Conservation (phyloP, 2,113 vertebrate species). For the Ursus arctos region DNA sequence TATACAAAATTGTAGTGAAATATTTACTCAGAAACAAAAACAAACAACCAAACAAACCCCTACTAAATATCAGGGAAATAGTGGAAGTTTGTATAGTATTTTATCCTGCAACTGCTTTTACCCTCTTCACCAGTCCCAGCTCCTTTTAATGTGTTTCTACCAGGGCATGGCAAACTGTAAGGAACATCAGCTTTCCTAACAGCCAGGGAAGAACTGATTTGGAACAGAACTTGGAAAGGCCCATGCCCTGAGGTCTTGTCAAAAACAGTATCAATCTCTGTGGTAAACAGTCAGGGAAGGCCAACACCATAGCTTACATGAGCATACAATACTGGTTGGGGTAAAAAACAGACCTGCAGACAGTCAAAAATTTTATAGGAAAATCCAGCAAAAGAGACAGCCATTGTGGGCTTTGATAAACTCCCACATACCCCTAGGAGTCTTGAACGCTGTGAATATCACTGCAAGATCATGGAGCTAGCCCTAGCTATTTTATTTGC, state of each 20-base stretch:
- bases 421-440: neutral
- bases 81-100: neutral
- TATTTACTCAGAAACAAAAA: neutral
- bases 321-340: neutral
- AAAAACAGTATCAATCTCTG: neutral
- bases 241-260: neutral
- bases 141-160: neutral
- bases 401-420: neutral
- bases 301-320: neutral
- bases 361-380: neutral
- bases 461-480: neutral
- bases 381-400: neutral
- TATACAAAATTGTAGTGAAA: neutral
- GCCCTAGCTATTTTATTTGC: neutral
- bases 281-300: neutral
- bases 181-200: neutral
- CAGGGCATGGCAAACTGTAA: neutral
- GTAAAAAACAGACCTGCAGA: neutral
- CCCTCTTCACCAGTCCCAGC: neutral
- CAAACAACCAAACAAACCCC: neutral
- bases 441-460: neutral
- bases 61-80: neutral
- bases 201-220: neutral
- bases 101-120: neutral
- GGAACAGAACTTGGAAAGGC: neutral